These are phyloP conservation scores for Peromyscus attwateri DNA, from an alignment of 2,797 vertebrate species.

Conservation along the genomic window DNA sequence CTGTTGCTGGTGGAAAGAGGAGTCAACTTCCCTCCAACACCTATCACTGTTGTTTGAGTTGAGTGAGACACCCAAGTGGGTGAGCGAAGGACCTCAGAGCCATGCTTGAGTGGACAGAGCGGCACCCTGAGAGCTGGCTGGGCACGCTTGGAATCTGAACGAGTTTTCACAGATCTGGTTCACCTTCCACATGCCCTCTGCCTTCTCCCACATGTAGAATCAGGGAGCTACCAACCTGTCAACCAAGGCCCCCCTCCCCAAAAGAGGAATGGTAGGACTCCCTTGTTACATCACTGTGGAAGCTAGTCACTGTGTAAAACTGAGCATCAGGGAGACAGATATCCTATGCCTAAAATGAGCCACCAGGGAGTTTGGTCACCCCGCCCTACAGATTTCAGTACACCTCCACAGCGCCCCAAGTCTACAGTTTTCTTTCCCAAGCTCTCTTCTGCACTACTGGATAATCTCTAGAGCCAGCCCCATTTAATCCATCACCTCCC, in stretches of 20 bases:
- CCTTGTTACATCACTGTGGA: not conserved
- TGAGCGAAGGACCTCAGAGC: not conserved
- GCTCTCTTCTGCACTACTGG: not conserved
- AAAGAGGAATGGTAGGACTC: not conserved
- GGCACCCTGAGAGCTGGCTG: not conserved
- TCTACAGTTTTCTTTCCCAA: not conserved
- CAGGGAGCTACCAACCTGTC: not conserved
- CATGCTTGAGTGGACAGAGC: not conserved
- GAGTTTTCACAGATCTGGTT: not conserved
- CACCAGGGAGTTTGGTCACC: not conserved
- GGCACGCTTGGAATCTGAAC: not conserved
- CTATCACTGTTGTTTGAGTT: not conserved
- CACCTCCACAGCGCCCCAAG: not conserved
- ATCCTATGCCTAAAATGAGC: not conserved
- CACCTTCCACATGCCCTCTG: not conserved
- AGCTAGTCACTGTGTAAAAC: not conserved
- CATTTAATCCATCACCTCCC: not conserved
- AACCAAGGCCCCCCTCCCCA: not conserved
- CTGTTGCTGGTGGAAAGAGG: not conserved
- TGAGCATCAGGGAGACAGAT: not conserved
- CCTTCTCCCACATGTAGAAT: not conserved
- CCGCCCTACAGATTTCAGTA: not conserved
- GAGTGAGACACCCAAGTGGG: not conserved
- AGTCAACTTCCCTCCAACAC: not conserved
- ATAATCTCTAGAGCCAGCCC: not conserved